A percentile compares a stretch with the other conserved stretches of the same genome.
Conservation (phyloP, 2,888 invertebrate genomes). For the Ornithoptera alexandrae region DNA sequence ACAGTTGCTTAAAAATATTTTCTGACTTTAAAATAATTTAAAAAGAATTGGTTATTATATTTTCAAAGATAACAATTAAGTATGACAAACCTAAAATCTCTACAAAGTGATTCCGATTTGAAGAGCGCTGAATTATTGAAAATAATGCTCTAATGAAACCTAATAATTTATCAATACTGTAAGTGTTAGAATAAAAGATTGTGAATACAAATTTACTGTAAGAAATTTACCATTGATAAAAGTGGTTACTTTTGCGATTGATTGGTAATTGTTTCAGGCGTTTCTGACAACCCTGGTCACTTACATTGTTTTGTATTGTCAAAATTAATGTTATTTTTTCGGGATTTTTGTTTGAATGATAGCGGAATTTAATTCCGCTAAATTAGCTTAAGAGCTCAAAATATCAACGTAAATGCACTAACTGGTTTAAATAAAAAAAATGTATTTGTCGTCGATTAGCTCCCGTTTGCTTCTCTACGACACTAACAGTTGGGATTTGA, state of each 20-base stretch:
- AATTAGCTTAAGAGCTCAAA: slow-evolving; percentile 4
- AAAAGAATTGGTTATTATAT: no score
- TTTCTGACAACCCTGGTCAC: slow-evolving; percentile 16
- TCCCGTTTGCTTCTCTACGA: slow-evolving; percentile 78
- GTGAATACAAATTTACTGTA: no score
- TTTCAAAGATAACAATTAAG: no score
- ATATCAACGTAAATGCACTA: slow-evolving; percentile 16
- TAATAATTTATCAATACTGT: no score
- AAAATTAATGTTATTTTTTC: slow-evolving; percentile 37
- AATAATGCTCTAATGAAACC: no score
- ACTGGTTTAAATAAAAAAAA: slow-evolving; percentile 42
- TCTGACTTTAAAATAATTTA: no score
- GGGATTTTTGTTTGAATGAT: slow-evolving; percentile 32
- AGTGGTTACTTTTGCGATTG: not conserved
- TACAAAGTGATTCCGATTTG: no score
- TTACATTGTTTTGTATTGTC: slow-evolving; percentile 36
- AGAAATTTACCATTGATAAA: not conserved
- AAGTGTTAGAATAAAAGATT: no score
- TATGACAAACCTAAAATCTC: no score
- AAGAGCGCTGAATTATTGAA: no score
- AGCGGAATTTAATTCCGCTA: slow-evolving; percentile 23
- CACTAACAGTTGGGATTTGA: slow-evolving; percentile 74
- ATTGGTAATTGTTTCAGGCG: not conserved
- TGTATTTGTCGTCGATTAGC: slow-evolving; percentile 80
- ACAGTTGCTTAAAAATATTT: no score